A percentile compares a stretch with the other conserved stretches of the same genome.
Evolutionary conservation across 2,888 invertebrate genomes (phyloP).

Genomic region (Stictocephala bisonia): DNA sequence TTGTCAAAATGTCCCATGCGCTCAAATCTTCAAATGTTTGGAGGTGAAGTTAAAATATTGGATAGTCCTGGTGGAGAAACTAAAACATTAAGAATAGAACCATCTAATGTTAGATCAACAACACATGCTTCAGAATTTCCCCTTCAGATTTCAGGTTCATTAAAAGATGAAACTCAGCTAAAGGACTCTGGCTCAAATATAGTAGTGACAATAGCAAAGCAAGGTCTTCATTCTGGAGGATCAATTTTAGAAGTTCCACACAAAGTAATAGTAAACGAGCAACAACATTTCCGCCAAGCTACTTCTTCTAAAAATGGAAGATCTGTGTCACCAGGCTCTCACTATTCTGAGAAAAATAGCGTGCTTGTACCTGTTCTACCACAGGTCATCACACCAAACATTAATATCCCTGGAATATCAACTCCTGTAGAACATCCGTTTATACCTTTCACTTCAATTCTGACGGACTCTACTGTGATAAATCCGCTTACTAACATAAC

Average conservation of each 20-base stretch:
- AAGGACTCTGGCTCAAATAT: constrained; percentile 65
- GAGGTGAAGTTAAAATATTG: constrained; percentile 81
- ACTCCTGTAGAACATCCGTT: constrained; percentile 63
- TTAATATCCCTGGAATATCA: constrained; percentile 65
- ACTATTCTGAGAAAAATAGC: constrained; percentile 68
- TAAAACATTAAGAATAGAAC: constrained; percentile 77
- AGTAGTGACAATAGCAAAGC: constrained; percentile 74
- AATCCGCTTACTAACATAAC: constrained; percentile 55
- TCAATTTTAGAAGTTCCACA: constrained; percentile 69
- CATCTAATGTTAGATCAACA: constrained; percentile 68
- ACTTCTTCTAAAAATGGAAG: neutral
- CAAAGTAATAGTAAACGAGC: constrained; percentile 26
- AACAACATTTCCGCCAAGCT: constrained; percentile 28
- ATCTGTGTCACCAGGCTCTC: constrained; percentile 25
- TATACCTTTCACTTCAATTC: constrained; percentile 56
- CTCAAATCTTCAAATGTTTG: constrained; percentile 73
- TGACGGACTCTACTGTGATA: constrained; percentile 49
- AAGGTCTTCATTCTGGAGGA: constrained; percentile 86
- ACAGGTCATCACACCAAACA: constrained; percentile 68
- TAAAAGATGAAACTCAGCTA: constrained; percentile 69
- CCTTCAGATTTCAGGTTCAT: constrained; percentile 53
- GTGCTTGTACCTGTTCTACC: constrained; percentile 70
- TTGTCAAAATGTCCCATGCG: constrained; percentile 69
- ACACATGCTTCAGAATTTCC: constrained; percentile 62
- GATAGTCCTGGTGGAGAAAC: constrained; percentile 74